Evolutionary conservation across 2,888 invertebrate species (phyloP).

Genomic region (Sceliomorpha sp.): DNA sequence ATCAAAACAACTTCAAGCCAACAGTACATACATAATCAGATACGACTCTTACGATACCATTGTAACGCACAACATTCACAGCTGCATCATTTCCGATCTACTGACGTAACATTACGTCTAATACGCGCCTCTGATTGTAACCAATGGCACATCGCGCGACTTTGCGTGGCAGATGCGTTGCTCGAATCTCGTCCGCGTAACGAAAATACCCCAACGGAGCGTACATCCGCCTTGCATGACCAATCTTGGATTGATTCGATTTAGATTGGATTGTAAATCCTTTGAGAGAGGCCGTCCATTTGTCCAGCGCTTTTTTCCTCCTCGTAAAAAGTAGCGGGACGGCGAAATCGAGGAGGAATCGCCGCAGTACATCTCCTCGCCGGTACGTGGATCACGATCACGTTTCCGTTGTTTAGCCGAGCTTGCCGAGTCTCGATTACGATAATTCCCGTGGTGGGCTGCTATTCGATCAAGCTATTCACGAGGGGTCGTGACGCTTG

Average conservation of each 20-base stretch:
- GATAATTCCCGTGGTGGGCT: conserved; percentile 57
- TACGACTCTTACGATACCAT: no score
- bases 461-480: conserved; percentile 56
- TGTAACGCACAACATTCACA: no score
- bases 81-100: no score
- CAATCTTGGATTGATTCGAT: conserved; percentile 42
- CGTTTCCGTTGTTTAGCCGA: conserved; percentile 59
- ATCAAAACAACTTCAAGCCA: no score
- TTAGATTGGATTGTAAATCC: conserved; percentile 37
- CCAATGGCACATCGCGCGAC: conserved; percentile 27
- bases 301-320: conserved; percentile 13
- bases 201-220: conserved; percentile 16
- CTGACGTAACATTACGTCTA: conserved; percentile 10
- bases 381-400: conserved; percentile 47
- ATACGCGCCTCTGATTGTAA: conserved; percentile 17
- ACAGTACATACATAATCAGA: no score
- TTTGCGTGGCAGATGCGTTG: no score
- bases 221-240: conserved; percentile 34
- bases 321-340: conserved; percentile 33
- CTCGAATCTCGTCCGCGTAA: conserved; percentile 7
- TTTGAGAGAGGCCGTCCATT: conserved; percentile 19
- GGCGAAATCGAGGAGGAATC: conserved; percentile 34
- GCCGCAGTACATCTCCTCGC: conserved; percentile 39
- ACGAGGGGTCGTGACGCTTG: conserved; percentile 60
- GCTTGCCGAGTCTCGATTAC: conserved; percentile 56